Conservation (phyloP, 1,140 invertebrate species). For the Mycetomoellerius zeteki region DNA sequence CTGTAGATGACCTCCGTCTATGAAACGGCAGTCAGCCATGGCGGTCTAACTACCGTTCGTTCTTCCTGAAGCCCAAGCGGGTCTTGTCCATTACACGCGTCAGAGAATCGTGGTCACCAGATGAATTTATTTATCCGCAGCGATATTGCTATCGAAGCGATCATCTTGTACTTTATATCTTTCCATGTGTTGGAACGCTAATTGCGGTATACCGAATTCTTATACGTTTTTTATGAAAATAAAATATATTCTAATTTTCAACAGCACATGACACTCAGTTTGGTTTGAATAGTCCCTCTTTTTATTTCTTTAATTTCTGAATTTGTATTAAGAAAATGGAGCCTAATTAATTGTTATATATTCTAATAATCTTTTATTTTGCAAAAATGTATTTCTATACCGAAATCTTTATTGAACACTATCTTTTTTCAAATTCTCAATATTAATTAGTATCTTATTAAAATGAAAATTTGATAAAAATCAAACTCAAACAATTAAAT, state of each 20-base stretch:
- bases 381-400: not conserved
- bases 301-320: no score
- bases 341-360: not conserved
- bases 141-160: conserved; percentile 1
- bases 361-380: not conserved
- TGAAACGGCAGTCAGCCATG: conserved; percentile 66
- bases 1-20: conserved; percentile 75
- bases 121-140: conserved; percentile 53
- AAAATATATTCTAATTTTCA: conserved; percentile 2
- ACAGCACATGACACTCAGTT: no score
- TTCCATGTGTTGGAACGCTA: not conserved
- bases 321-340: no score
- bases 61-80: conserved; percentile 19
- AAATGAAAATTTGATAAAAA: not conserved
- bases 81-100: conserved; percentile 44
- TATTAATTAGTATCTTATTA: not conserved
- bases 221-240: not conserved
- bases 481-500: not conserved
- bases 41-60: conserved; percentile 63
- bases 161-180: conserved; percentile 5
- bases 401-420: not conserved
- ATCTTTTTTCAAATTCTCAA: not conserved
- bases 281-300: no score
- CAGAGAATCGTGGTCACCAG: conserved; percentile 8
- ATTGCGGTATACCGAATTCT: not conserved